phyloP scores from a whole-genome alignment of 2,888 invertebrate species.

The Gerris lacustris region DNA sequence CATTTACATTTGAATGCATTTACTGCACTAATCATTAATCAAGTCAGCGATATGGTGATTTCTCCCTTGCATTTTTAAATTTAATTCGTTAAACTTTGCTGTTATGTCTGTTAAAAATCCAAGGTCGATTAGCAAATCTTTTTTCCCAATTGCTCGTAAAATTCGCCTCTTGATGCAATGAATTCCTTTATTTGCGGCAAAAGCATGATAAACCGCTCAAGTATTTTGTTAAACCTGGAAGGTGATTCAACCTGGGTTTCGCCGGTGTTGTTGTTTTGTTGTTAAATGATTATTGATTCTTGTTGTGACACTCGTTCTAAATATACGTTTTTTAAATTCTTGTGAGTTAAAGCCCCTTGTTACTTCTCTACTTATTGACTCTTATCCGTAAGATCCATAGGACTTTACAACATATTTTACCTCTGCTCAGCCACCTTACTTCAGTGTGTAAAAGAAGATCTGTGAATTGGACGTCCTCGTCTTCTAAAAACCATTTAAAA shows the following conservation, averaged over 20 bases:
- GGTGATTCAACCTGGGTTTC: no score
- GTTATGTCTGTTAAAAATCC: constrained; percentile 1
- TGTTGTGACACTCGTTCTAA: no score
- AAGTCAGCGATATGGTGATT: not conserved
- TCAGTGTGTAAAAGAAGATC: not conserved
- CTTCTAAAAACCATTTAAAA: not conserved
- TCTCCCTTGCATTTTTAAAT: not conserved
- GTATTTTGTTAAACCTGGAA: no score
- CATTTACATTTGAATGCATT: constrained; percentile 1
- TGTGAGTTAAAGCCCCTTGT: no score
- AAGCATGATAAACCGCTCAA: constrained; percentile 5
- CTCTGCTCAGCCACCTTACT: not conserved
- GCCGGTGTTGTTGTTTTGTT: no score
- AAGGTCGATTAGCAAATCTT: not conserved
- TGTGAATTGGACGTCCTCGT: not conserved
- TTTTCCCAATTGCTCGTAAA: not conserved
- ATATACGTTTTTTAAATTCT: no score
- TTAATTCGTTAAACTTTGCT: not conserved
- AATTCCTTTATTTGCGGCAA: constrained; percentile 1
- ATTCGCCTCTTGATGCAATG: not conserved
- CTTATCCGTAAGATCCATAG: no score
- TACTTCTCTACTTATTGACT: no score
- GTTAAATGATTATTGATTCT: no score
- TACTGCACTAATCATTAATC: not conserved
- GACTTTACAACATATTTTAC: no score